Base-by-base conservation (phyloP, 2,888 invertebrate species). In the Acleris laterana region DNA sequence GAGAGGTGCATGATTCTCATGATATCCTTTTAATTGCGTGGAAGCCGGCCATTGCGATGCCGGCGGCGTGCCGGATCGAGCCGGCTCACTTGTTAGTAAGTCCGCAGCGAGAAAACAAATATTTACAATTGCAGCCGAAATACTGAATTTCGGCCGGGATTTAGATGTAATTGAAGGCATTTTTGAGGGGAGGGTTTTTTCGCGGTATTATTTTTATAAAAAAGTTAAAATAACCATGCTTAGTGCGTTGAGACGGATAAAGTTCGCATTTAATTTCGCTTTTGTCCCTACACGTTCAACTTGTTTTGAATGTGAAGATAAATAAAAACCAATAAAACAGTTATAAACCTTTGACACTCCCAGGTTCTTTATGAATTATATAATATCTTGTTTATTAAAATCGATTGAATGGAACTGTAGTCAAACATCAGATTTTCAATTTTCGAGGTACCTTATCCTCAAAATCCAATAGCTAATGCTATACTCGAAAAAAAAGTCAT, bases 11-110 rank as follows among this genome's bases (percentile, higher is more conserved):
- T 82, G 82, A 79, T 81, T 82, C 82, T 76, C 83, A 87, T 87
- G 87, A 88, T 88, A 86, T 84, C 80, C 80, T 85, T 88, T 88
- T 89, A 89, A 90, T 89, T 89, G 84, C 81, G 80, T 78, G 77
- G 80, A 77, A 81, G 77, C 77, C 74, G 76, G 69, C 72, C 81
- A 85, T 89, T 88, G 81, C 77, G 80, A 89, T 88, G 87, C 88
- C 69, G 74, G 74, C 56, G 69, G 80, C 83, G 79, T 73, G 65
- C 74, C 60, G 84, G 79, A 83, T 82, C 76, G 68, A 79, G 71
- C 78, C 76, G 83, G 87, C 85, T 84, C 84, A 87, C 83, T 88
- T 38, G 38, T 38, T 83, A 85, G 81, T 85, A 84, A 77, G 80
- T 81, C 85, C 84, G 84, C 85, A 85, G 83, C 73, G 84, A 78